A percentile compares a stretch with the other conserved stretches of the same genome.
These are phyloP conservation scores for Caerostris darwini DNA, from an alignment of 1,140 invertebrate genomes.

Conservation along the genomic window DNA sequence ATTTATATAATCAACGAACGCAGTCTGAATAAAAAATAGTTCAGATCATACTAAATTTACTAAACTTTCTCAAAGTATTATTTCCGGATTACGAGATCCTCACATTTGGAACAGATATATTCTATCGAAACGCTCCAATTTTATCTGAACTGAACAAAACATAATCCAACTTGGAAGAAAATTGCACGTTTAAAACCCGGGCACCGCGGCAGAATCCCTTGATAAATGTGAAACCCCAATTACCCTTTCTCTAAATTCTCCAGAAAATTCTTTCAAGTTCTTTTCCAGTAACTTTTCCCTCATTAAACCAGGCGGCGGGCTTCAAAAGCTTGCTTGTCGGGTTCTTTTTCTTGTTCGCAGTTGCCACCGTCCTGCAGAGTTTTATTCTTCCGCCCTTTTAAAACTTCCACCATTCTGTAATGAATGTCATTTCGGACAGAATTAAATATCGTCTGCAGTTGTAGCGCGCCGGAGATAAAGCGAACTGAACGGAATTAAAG, in stretches of 20 bases:
- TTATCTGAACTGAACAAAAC: not conserved
- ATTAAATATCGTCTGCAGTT: conserved; percentile 32
- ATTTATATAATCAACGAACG: too few relatives aligned
- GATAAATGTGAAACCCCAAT: conserved; percentile 16
- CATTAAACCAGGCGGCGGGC: not conserved
- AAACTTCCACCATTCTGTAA: not conserved
- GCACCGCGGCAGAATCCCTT: not conserved
- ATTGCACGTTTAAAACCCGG: not conserved
- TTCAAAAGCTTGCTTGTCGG: not conserved
- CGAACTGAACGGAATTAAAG: conserved; percentile 27
- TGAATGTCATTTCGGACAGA: conserved; percentile 31
- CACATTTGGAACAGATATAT: too few relatives aligned
- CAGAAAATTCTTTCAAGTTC: not conserved
- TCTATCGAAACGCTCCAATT: too few relatives aligned
- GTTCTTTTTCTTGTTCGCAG: too few relatives aligned
- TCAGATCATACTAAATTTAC: too few relatives aligned
- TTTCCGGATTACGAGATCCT: too few relatives aligned
- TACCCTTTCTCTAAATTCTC: not conserved
- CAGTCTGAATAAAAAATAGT: too few relatives aligned
- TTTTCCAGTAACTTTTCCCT: conserved; percentile 18
- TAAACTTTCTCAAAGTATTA: too few relatives aligned
- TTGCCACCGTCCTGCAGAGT: not conserved
- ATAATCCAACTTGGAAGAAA: not conserved
- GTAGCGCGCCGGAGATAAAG: not conserved
- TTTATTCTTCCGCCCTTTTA: conserved; percentile 23